Evolutionary conservation across 1,140 invertebrate species (phyloP), one percentile per base, ranked within the genome.

Genomic region (Ptiloglossa arizonensis): DNA sequence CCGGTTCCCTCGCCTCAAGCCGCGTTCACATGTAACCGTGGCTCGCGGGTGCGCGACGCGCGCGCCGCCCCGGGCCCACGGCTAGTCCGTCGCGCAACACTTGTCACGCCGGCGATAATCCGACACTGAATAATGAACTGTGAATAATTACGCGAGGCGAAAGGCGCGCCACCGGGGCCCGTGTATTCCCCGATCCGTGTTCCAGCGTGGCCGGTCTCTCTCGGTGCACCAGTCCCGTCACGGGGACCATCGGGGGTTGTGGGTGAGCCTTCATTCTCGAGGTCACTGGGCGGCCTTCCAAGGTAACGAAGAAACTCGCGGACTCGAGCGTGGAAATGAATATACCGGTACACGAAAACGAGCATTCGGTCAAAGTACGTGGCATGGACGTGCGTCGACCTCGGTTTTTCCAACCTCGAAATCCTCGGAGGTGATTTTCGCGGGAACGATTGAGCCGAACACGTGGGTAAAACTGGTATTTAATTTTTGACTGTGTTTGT

Each of bases 101-200:
- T 83, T 83, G 82, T 79, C 82, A 38, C 75, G 74, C 27, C 38
- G 74, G n/a, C 57, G 82, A 83, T 79, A 79, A 83, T 79, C 82
- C 54, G 82, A 82, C 82, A 66, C 67, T 78, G 82, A 83, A 79
- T 83, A 83, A 83, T 70, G 81, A 83, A 79, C 82, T 57, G 81
- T 74, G 82, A 82, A 83, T 83, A 83, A 83, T 83, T 83, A 83
- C 52, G 80, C 50, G 62, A 79, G 69, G 75, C 73, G 81, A 83
- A 83, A 83, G 82, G 80, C 64, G 29, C 69, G 54, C 68, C 60
- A 69, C 41, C 62, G 38, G n/a, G n/a, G 59, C 44, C 64, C 63
- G n/a, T 60, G 41, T n/a, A 48, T 15, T 22, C 41, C n/a, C n/a
- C n/a, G n/a, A n/a, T n/a, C n/a, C n/a, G n/a, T n/a, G 38, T 52